Conservation (phyloP, 2,797 vertebrate species). For the Sebastes hubbsi region DNA sequence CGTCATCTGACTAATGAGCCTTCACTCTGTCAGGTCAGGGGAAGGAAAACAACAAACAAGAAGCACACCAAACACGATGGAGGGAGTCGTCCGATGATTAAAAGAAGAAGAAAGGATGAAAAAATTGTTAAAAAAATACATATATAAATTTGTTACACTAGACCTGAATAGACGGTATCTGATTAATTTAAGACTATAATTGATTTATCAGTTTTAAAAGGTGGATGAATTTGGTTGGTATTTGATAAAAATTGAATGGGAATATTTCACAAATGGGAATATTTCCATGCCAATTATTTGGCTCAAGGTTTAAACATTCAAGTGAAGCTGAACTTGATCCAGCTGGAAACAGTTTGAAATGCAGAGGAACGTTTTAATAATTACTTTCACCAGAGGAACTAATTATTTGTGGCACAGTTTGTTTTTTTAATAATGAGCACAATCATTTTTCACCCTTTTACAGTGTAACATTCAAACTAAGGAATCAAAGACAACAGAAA, state of each 20-base stretch:
- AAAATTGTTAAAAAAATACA: not conserved
- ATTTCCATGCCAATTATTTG: too few relatives aligned
- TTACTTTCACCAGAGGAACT: conserved; percentile 18
- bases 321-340: too few relatives aligned
- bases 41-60: not conserved
- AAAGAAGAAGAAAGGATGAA: not conserved
- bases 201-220: not conserved
- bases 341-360: not conserved
- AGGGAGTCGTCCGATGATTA: not conserved
- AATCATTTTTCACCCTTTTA: conserved; percentile 12
- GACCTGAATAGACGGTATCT: not conserved
- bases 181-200: not conserved
- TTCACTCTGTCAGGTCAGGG: not conserved
- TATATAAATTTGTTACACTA: not conserved
- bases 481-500: conserved; percentile 16
- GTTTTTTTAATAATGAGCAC: conserved; percentile 26
- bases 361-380: conserved; percentile 5
- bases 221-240: not conserved
- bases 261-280: not conserved
- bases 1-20: conserved; percentile 19
- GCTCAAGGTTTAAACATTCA: not conserved
- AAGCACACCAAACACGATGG: not conserved
- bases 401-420: conserved; percentile 39
- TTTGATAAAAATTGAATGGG: not conserved
- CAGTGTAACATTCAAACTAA: conserved; percentile 1